Base-by-base conservation (phyloP, 2,888 invertebrate genomes). In the Uropetala carovei region DNA sequence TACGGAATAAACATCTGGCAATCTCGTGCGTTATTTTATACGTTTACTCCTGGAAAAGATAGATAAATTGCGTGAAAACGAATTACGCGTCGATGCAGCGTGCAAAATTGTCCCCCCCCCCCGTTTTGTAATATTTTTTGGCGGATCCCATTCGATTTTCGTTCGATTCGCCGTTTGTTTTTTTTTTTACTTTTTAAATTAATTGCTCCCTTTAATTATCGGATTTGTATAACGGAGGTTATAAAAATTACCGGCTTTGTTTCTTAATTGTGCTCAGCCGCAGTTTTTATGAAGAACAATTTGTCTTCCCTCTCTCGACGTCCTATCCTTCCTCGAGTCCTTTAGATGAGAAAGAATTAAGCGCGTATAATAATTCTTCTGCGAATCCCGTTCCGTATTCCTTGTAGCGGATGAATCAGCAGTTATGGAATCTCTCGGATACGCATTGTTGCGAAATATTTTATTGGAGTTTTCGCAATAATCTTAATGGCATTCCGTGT, bases 361-460 rank as follows among this genome's bases (percentile, higher is more conserved):
- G 75, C 4, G 18, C 75, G 22, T 75, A 22, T 27, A 75, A 75
- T 75, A 75, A 27, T 27, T 75, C 75, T 27, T 27, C 22, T 75
- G 75, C 22, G 27, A 27, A 75, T 75, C 75, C 75, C 75, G 75
- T 75, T 75, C 75, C 75, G 22, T 75, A 75, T 27, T 75, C 75
- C 22, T 27, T 75, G 22, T 27, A 75, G 75, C 10, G 75, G 27
- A 75, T 75, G 75, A 75, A 27, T 75, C 75, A 75, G 75, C 75
- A 14, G 75, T 75, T 27, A 22, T 27, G 10, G 75, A 75, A 75
- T 22, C 27, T 75, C 27, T 27, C 75, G 22, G 75, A 75, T 75
- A 27, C 2, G 75, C 22, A 27, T 75, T 22, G 4, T 75, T 75
- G 75, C 75, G 75, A 75, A 10, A 75, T 18, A 27, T 75, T 75